Conservation (phyloP, 2,113 vertebrate species). For the Pithys albifrons region DNA sequence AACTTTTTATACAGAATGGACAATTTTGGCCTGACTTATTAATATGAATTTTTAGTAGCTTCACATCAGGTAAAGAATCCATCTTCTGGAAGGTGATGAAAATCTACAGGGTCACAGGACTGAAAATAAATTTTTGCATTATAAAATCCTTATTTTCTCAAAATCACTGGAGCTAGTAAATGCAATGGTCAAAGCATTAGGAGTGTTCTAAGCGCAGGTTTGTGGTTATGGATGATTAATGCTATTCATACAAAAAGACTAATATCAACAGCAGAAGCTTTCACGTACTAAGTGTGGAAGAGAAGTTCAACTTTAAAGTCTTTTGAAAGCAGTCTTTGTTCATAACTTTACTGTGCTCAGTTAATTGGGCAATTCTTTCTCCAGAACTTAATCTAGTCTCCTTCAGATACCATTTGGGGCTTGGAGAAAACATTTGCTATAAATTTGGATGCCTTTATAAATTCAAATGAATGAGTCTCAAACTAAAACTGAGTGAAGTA, state of each 20-base stretch:
- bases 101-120: neutral
- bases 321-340: neutral
- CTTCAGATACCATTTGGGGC: neutral
- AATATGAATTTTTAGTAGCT: neutral
- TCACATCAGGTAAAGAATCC: neutral
- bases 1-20: neutral
- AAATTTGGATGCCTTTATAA: neutral
- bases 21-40: neutral
- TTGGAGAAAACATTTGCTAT: neutral
- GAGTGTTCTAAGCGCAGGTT: neutral
- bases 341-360: neutral
- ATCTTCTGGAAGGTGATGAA: neutral
- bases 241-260: neutral
- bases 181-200: neutral
- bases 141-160: neutral
- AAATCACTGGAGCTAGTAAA: neutral
- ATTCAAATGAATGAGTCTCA: neutral
- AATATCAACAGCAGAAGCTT: neutral
- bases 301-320: neutral
- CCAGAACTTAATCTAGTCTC: neutral
- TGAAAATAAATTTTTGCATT: neutral
- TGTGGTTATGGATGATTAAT: neutral
- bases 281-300: neutral
- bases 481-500: neutral
- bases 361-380: neutral